A percentile compares a stretch with the other conserved stretches of the same genome.
Evolutionary conservation across 2,888 invertebrate genomes (phyloP).

Genomic region (Nymphalis polychloros): DNA sequence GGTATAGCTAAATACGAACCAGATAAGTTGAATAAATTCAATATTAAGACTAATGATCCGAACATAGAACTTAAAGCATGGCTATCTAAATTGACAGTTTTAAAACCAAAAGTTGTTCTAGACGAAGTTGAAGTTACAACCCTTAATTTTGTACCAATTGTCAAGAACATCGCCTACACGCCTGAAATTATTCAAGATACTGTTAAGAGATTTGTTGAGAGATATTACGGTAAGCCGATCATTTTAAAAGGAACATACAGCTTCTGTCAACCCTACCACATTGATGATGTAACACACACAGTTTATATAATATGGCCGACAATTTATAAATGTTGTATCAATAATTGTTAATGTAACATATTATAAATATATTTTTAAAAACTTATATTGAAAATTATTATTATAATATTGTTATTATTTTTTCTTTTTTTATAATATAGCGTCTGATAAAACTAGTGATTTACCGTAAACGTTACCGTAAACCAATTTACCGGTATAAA

Average conservation of each 20-base stretch:
- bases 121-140: constrained; percentile 19
- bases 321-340: constrained; percentile 30
- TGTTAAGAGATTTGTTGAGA: constrained; percentile 24
- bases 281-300: constrained; percentile 19
- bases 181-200: constrained; percentile 6
- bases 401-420: too few relatives aligned
- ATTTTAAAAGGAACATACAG: constrained; percentile 23
- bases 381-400: neutral
- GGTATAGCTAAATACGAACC: constrained; percentile 23
- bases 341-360: constrained; percentile 18
- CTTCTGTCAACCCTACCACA: constrained; percentile 21
- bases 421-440: too few relatives aligned
- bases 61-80: constrained; percentile 33
- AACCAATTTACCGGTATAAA: too few relatives aligned
- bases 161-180: constrained; percentile 15
- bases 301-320: constrained; percentile 37
- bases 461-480: too few relatives aligned
- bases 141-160: constrained; percentile 32
- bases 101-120: constrained; percentile 31
- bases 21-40: neutral
- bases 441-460: too few relatives aligned
- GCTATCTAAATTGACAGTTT: constrained; percentile 27
- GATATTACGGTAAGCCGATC: constrained; percentile 32
- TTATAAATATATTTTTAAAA: neutral
- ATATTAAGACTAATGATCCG: constrained; percentile 32